Conservation (phyloP, 2,797 vertebrate species). For the Taeniopygia guttata region DNA sequence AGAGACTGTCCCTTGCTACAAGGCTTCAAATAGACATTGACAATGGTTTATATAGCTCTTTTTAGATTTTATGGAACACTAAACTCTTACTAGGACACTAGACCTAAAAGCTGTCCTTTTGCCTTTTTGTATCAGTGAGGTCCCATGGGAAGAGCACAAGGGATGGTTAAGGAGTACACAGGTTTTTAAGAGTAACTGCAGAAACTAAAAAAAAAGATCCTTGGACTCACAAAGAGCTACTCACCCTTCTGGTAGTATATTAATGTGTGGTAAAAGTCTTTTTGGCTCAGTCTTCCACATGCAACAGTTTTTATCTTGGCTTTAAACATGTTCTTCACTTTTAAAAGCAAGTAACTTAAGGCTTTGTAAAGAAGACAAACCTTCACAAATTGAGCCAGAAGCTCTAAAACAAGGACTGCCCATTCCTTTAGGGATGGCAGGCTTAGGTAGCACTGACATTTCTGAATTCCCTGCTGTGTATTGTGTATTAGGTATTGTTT, state of each 20-base stretch:
- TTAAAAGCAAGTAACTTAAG: background rate
- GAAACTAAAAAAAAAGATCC: background rate
- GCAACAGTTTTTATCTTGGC: background rate
- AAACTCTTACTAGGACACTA: background rate
- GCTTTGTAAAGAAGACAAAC: background rate
- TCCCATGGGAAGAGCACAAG: background rate
- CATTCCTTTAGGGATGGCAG: background rate
- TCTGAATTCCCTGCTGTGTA: background rate
- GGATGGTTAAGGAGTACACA: background rate
- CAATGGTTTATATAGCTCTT: background rate
- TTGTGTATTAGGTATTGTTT: background rate
- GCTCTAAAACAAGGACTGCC: background rate
- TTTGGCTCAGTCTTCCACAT: background rate
- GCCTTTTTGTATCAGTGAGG: background rate
- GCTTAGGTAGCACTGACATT: background rate
- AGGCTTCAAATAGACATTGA: background rate
- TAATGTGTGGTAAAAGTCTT: background rate
- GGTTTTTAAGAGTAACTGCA: background rate
- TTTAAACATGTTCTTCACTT: background rate
- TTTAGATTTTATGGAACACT: background rate
- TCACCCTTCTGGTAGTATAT: background rate
- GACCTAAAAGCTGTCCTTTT: background rate
- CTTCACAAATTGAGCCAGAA: background rate
- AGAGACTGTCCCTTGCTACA: background rate
- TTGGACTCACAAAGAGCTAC: background rate